Percentiles rank a stretch among this genome's conserved stretches.
Evolutionary conservation across 2,113 vertebrate genomes (phyloP).

Genomic region (Microcebus jonahi): DNA sequence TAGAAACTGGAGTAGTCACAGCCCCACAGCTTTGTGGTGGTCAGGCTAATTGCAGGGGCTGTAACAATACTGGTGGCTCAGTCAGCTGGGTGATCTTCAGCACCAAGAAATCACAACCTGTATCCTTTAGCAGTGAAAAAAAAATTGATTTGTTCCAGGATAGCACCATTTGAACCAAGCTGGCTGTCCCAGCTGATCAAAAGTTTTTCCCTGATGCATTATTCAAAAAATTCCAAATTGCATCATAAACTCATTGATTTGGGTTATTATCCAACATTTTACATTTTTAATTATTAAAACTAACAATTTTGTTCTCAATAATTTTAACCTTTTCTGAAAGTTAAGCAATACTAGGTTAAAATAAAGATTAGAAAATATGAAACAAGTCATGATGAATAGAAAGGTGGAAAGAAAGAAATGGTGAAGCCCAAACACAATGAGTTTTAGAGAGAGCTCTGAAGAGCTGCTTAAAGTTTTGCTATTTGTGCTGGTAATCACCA

Average conservation of each 20-base stretch:
- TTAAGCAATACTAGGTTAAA: background rate
- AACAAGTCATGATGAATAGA: background rate
- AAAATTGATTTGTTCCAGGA: background rate
- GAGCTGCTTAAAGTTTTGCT: background rate
- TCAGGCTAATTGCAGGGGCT: background rate
- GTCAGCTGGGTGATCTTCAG: background rate
- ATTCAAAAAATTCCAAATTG: background rate
- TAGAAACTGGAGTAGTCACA: background rate
- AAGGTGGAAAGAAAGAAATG: background rate
- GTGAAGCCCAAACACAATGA: background rate
- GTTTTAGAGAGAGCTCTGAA: background rate
- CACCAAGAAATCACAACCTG: background rate
- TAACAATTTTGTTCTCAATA: background rate
- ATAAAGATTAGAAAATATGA: background rate
- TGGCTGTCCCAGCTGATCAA: background rate
- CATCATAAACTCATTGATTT: background rate
- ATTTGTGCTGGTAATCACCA: background rate
- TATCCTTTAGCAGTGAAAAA: background rate
- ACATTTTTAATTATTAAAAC: background rate
- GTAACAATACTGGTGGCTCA: accelerated
- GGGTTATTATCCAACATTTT: background rate
- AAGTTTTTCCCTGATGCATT: background rate
- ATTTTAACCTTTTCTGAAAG: background rate
- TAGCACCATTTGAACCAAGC: background rate
- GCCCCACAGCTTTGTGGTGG: background rate